Base-by-base conservation (phyloP, 2,797 vertebrate species). In the Allobates femoralis region DNA sequence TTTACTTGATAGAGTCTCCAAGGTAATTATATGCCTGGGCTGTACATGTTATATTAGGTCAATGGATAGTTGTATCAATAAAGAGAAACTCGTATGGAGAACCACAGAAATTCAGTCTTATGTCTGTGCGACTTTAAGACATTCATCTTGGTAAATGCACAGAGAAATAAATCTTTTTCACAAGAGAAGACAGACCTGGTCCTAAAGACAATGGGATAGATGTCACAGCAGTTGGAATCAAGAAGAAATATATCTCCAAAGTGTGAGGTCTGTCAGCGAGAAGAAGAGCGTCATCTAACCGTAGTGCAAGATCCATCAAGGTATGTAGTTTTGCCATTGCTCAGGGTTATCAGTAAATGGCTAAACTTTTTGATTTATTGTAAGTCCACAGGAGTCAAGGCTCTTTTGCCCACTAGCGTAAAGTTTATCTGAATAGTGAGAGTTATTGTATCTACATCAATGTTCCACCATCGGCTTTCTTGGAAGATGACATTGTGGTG, bases 291-390 rank as follows among this genome's bases (percentile, higher is more conserved):
- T 7, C 32, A 26, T 55, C 74, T 76, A 28, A 23, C 16, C 16
- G 5, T 51, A 14, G n/a, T 50, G n/a, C 23, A 51, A n/a, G 37
- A 50, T 16, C 41, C 46, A 51, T 26, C 41, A 50, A 75, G 19
- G 23, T 30, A 32, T 41, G 19, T 32, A 37, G 19, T 23, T 69
- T 37, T 32, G 64, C 6, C 15, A 67, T 67, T 37, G 67, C 34
- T 69, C 67, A 69, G 67, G 67, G 32, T 37, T 37, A 69, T 69
- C 67, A 69, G 32, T 32, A 67, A 67, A 66, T 30, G 28, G 62
- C 16, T 30, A 66, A 30, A 66, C 62, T 66, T 66, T 66, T 66
- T 66, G 28, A 66, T 66, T 66, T 66, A 66, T 66, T 5, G 28
- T 19, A 18, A 66, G 62, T 28, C 16, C 62, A 14, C 5, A 32